phyloP scores from a whole-genome alignment of 2,888 invertebrate species.

The Oithona nana region DNA sequence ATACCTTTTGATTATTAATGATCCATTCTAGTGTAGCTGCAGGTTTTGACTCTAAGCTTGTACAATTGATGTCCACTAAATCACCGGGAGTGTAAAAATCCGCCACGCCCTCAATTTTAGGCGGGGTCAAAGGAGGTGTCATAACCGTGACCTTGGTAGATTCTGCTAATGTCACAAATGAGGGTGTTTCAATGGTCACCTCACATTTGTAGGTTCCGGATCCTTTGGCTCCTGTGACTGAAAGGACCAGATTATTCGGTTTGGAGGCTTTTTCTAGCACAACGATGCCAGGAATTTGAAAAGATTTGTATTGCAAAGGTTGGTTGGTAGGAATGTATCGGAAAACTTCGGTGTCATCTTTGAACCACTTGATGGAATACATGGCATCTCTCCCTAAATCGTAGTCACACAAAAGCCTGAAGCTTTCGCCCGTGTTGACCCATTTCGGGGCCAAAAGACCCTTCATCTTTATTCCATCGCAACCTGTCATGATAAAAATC shows the following conservation, averaged over 20 bases:
- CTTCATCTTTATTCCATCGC: conserved; percentile 3
- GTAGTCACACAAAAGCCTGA: background rate
- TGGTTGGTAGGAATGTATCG: conserved; percentile 11
- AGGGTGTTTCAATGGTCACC: conserved; percentile 13
- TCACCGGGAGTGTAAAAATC: conserved; percentile 1
- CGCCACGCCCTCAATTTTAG: conserved; percentile 4
- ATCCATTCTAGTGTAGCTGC: conserved; percentile 6
- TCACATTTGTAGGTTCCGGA: conserved; percentile 12
- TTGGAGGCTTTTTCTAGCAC: background rate
- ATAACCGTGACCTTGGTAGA: conserved; percentile 8
- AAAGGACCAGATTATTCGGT: conserved; percentile 5
- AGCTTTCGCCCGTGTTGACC: conserved; percentile 6
- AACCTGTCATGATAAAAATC: background rate
- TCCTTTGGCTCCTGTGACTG: background rate
- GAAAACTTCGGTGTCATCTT: conserved; percentile 1
- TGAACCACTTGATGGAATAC: conserved; percentile 13
- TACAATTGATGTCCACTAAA: conserved; percentile 11
- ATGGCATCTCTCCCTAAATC: conserved; percentile 12
- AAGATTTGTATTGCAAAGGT: conserved; percentile 4
- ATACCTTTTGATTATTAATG: conserved; percentile 2
- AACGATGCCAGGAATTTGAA: conserved; percentile 4
- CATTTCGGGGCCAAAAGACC: conserved; percentile 7
- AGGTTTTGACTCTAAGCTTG: conserved; percentile 11
- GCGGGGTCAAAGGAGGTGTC: conserved; percentile 1
- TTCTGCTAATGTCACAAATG: background rate